Evolutionary conservation across 2,113 vertebrate genomes (phyloP).

Genomic region (Zosterops lateralis): DNA sequence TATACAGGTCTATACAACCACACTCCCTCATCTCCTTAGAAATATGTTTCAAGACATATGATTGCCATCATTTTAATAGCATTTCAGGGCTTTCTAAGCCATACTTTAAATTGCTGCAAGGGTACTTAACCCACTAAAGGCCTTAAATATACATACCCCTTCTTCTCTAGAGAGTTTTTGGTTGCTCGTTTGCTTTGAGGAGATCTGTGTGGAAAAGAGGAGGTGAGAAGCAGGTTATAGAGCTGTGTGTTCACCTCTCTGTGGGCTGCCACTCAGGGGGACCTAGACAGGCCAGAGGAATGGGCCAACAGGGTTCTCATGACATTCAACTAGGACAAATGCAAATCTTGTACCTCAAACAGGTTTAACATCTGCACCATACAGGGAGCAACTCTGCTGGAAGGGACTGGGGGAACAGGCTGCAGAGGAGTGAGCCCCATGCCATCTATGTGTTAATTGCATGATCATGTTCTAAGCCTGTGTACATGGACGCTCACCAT

Average conservation of each 20-base stretch:
- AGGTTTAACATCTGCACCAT: not conserved
- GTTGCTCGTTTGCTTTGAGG: not conserved
- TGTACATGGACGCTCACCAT: not conserved
- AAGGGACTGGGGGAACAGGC: not conserved
- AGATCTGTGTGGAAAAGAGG: not conserved
- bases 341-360: not conserved
- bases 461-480: not conserved
- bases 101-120: not conserved
- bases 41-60: not conserved
- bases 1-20: not conserved
- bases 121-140: not conserved
- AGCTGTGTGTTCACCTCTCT: not conserved
- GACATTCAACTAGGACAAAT: not conserved
- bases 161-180: not conserved
- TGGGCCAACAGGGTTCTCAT: not conserved
- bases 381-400: not conserved
- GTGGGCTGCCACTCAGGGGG: not conserved
- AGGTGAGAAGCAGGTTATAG: not conserved
- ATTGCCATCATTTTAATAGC: not conserved
- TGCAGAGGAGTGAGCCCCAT: not conserved
- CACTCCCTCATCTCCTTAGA: not conserved
- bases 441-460: not conserved
- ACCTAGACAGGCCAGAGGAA: not conserved
- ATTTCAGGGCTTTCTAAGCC: not conserved
- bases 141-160: not conserved